Evolutionary conservation across 2,113 vertebrate genomes (phyloP), one percentile per base, ranked within the genome.

Genomic region (Phalacrocorax brasilianus): DNA sequence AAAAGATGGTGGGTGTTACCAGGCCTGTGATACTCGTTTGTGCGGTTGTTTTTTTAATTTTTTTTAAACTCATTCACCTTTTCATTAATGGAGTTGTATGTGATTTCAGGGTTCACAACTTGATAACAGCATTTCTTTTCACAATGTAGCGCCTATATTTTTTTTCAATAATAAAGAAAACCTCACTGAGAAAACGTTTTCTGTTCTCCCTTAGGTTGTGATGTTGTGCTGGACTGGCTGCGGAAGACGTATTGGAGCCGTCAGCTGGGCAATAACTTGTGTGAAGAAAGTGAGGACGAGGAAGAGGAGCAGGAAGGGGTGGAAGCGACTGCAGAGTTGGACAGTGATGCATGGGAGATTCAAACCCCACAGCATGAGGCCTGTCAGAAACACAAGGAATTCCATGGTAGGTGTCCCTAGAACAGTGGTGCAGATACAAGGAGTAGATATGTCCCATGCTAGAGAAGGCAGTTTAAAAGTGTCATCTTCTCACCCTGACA

Each of bases 141-240:
- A 62, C 63, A 35, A 4, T 65, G 9, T 80, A 5, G 5, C 22
- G 10, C 8, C 12, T 75, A 0, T 30, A 9, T 27, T 27, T 18
- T 47, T 67, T 81, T 76, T 40, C 10, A 5, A 0, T 73, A 56
- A 40, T 13, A 18, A 56, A 72, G 44, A 35, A 85, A 42, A 63
- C 15, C 8, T 93, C 14, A 6, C 20, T 76, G 70, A 75, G 66
- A 61, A 28, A 17, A 44, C 38, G 5, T 68, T 93, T 92, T 66
- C 19, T 90, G 3, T 78, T 95, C 52, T 70, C 6, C 30, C 40
- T 49, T 70, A 99, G 99, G 99, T 3, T 99, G 99, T 55, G 98
- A 98, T 68, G 98, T 98, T 95, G 99, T 99, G n/a, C 97, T 99
- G 93, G 98, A 99, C n/a, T 99, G 99, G 99, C 98, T 99, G 27